Evolutionary conservation across 1,140 invertebrate species (phyloP).

Genomic region (Drosophila melanica): DNA sequence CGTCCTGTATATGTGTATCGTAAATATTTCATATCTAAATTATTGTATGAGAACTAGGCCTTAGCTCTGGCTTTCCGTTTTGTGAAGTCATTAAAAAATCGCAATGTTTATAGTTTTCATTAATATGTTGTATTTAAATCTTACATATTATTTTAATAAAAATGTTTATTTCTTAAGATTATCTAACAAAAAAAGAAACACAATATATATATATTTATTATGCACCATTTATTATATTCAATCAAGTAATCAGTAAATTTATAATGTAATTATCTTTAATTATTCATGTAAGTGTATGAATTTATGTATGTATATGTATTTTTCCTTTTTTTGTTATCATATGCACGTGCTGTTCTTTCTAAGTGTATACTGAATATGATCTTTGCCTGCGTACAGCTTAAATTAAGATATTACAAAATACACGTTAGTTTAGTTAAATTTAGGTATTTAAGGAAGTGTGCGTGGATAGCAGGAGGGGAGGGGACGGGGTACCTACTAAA

Average conservation of each 20-base stretch:
- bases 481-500: slow-evolving; percentile 30
- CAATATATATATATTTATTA: slow-evolving; percentile 55
- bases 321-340: slow-evolving; percentile 23
- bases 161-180: too few relatives aligned
- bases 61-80: too few relatives aligned
- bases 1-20: too few relatives aligned
- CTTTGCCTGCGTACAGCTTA: slow-evolving; percentile 29
- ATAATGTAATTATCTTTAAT: slow-evolving; percentile 45
- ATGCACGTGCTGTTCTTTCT: slow-evolving; percentile 32
- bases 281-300: slow-evolving; percentile 48
- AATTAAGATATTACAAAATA: slow-evolving; percentile 39
- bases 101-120: too few relatives aligned
- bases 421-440: slow-evolving; percentile 17
- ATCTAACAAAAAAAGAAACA: too few relatives aligned
- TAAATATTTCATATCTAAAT: too few relatives aligned
- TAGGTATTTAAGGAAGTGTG: slow-evolving; percentile 6
- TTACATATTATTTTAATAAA: background rate
- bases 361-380: slow-evolving; percentile 27
- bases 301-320: slow-evolving; percentile 39
- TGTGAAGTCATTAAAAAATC: too few relatives aligned
- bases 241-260: slow-evolving; percentile 67
- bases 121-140: too few relatives aligned
- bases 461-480: background rate
- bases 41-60: too few relatives aligned
- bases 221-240: slow-evolving; percentile 75